phyloP scores from a whole-genome alignment of 2,113 vertebrate genomes.

The Mungos mungo region DNA sequence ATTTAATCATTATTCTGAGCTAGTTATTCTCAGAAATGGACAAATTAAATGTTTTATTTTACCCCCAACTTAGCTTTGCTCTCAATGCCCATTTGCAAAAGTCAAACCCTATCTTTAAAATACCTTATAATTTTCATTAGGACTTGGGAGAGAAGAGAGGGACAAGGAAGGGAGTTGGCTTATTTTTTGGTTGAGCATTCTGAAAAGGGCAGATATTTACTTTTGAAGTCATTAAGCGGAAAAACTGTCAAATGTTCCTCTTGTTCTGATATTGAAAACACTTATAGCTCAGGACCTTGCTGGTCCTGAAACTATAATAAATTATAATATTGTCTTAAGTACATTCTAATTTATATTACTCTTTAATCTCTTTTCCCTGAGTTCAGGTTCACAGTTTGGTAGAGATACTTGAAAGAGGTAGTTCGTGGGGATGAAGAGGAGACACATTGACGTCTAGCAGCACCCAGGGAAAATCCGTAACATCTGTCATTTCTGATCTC shows the following conservation, averaged over 20 bases:
- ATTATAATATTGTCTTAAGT: conserved; percentile 34
- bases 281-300: neutral
- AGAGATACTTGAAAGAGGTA: conserved; percentile 62
- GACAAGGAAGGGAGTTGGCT: neutral
- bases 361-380: conserved; percentile 67
- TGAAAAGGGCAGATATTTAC: conserved; percentile 6
- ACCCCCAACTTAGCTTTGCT: neutral
- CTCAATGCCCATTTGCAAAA: neutral
- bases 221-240: neutral
- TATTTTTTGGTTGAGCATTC: neutral
- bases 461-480: neutral
- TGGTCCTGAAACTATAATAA: conserved; percentile 39
- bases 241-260: neutral
- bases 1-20: neutral
- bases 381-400: conserved; percentile 71
- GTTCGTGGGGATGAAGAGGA: conserved; percentile 25
- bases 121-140: neutral
- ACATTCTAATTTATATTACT: conserved; percentile 72
- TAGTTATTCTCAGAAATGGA: neutral
- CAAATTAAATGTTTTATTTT: neutral
- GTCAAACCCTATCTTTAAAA: neutral
- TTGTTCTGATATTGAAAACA: conserved; percentile 2
- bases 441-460: conserved; percentile 5
- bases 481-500: neutral
- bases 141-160: neutral